These are phyloP conservation scores for Chloroceryle inda DNA, from an alignment of 2,797 vertebrate genomes.

Conservation along the genomic window DNA sequence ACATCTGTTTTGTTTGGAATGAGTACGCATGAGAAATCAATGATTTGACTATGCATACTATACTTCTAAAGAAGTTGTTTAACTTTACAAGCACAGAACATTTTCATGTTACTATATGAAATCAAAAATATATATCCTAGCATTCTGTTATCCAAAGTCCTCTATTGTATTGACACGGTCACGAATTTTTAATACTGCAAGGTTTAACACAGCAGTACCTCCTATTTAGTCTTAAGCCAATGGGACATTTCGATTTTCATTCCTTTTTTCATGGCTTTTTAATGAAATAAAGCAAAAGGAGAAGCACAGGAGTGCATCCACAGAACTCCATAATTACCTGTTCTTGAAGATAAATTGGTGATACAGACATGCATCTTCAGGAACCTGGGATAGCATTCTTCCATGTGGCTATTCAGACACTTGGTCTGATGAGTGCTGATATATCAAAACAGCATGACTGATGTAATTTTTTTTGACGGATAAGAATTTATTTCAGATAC, in stretches of 20 bases:
- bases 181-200: background rate
- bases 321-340: background rate
- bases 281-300: background rate
- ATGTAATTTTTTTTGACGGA: background rate
- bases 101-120: background rate
- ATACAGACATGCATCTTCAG: background rate
- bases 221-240: background rate
- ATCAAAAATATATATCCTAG: background rate
- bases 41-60: background rate
- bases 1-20: background rate
- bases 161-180: background rate
- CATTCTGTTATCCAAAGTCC: background rate
- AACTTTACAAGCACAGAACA: background rate
- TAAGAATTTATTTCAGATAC: background rate
- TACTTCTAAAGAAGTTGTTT: background rate
- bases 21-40: no score
- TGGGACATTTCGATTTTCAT: no score
- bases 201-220: background rate
- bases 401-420: background rate
- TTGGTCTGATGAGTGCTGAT: background rate
- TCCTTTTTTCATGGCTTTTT: background rate
- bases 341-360: background rate
- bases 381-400: background rate
- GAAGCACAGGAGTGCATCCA: background rate
- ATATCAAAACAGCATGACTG: background rate